These are phyloP conservation scores for Drosophila tristis DNA, from an alignment of 1,140 invertebrate species.

Conservation along the genomic window DNA sequence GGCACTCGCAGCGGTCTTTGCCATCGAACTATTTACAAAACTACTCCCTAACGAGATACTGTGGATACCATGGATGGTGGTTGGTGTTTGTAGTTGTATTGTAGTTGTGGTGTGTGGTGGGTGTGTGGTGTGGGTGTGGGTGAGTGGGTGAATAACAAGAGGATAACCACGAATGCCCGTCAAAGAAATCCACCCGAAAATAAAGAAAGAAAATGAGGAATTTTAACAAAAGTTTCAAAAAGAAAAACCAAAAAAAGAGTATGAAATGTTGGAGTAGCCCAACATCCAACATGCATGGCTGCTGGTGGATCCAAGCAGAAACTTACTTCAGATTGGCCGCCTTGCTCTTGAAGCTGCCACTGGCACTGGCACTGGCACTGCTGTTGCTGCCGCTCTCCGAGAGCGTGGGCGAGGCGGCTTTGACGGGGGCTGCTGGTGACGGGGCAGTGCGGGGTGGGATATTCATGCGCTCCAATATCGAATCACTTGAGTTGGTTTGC, in stretches of 20 bases:
- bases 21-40: too few relatives aligned
- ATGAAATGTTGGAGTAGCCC: slow-evolving; percentile 9
- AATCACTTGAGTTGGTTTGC: slow-evolving; percentile 57
- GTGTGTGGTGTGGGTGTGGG: too few relatives aligned
- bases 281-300: background rate
- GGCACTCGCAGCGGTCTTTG: too few relatives aligned
- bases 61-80: too few relatives aligned
- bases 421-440: slow-evolving; percentile 34
- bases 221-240: slow-evolving; percentile 46
- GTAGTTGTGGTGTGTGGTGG: too few relatives aligned
- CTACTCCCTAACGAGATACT: too few relatives aligned
- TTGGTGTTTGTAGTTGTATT: too few relatives aligned
- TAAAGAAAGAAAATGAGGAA: slow-evolving; percentile 55
- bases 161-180: slow-evolving; percentile 59
- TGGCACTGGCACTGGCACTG: too few relatives aligned
- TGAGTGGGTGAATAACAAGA: slow-evolving; percentile 22
- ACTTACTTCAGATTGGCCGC: slow-evolving; percentile 82
- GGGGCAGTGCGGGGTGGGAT: slow-evolving; percentile 52
- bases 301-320: slow-evolving; percentile 11
- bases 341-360: slow-evolving; percentile 75
- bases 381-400: slow-evolving; percentile 75
- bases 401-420: slow-evolving; percentile 76
- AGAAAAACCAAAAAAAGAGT: slow-evolving; percentile 32
- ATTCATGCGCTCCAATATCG: slow-evolving; percentile 78
- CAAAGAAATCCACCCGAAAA: slow-evolving; percentile 66